Evolutionary conservation across 1,140 invertebrate species (phyloP).

Genomic region (Drosophila lowei): DNA sequence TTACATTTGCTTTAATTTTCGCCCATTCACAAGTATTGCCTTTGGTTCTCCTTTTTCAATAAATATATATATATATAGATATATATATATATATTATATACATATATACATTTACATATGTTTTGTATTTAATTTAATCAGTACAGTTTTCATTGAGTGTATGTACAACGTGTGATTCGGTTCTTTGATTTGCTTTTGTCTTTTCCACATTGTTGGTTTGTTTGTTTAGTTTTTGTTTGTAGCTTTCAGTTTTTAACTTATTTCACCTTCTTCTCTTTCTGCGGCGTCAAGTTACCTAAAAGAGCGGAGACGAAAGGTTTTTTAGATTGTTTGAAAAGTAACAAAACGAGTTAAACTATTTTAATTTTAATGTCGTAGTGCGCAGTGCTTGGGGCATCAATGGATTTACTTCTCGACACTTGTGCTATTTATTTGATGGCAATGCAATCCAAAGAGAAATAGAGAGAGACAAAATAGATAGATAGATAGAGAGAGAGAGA

Average conservation of each 20-base stretch:
- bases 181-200: conserved; percentile 40
- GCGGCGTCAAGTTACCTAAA: conserved; percentile 73
- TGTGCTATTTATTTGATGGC: conserved; percentile 24
- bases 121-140: conserved; percentile 76
- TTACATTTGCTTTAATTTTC: conserved; percentile 6
- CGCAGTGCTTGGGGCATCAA: conserved; percentile 62
- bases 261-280: conserved; percentile 70
- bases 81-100: conserved; percentile 55
- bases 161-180: conserved; percentile 60
- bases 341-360: conserved; percentile 70
- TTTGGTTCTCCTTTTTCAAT: conserved; percentile 63
- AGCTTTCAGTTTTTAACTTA: conserved; percentile 42
- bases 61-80: conserved; percentile 68
- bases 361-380: conserved; percentile 83
- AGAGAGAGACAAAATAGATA: conserved; percentile 26
- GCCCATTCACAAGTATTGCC: conserved; percentile 64
- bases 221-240: conserved; percentile 23
- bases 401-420: conserved; percentile 61
- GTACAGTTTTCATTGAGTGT: conserved; percentile 74
- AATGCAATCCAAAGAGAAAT: conserved; percentile 31
- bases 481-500: conserved; percentile 43
- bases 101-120: conserved; percentile 58
- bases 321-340: conserved; percentile 33
- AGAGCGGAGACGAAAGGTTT: conserved; percentile 50
- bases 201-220: conserved; percentile 41